Evolutionary conservation across 2,888 invertebrate genomes (phyloP), one percentile per base, ranked within the genome.

Genomic region (Salpingus planirostris): DNA sequence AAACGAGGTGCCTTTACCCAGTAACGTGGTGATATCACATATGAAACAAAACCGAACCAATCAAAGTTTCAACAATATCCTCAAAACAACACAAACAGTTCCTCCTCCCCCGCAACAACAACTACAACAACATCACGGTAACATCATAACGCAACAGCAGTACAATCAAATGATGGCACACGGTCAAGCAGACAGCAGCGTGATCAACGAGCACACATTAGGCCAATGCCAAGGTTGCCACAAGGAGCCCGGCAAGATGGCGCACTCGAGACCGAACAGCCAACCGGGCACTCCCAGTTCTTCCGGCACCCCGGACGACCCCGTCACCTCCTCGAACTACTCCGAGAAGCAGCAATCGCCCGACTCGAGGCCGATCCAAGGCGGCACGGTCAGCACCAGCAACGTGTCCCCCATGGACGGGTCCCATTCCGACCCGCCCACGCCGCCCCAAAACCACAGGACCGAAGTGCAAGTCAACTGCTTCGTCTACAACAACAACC

Each of bases 371-470:
- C 87, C 87, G 0, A 85, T 86, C 37, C 87, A 88, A 59, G 87
- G 85, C 3, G 87, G 86, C 1, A 80, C 86, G 1, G 82, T 88
- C 6, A 87, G 86, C 46, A 87, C 87, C 0, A 87, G 86, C 57
- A 80, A 84, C 50, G 82, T 83, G 21, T 80, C 84, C 26, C 79
- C 82, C 0, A 67, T 72, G 2, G 78, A 78, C 39, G 73, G 77
- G 1, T 74, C 75, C 15, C 62, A 68, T 24, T 73, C 73, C 0
- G 70, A 67, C 41, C 71, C 73, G 46, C 71, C 74, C 2, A 60
- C 65, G 32, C 55, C 64, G 21, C 42, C 51, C 7, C 48, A 46
- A 21, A 70, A 65, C 32, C 67, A 70, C 46, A 69, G 71, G 3
- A 56, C 60, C 40, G 37, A 51, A 35, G 22, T 34, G 68, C 23